A percentile compares a stretch with the other conserved stretches of the same genome.
These are phyloP conservation scores for Oligia fasciuncula DNA, from an alignment of 2,888 invertebrate species.

Conservation along the genomic window DNA sequence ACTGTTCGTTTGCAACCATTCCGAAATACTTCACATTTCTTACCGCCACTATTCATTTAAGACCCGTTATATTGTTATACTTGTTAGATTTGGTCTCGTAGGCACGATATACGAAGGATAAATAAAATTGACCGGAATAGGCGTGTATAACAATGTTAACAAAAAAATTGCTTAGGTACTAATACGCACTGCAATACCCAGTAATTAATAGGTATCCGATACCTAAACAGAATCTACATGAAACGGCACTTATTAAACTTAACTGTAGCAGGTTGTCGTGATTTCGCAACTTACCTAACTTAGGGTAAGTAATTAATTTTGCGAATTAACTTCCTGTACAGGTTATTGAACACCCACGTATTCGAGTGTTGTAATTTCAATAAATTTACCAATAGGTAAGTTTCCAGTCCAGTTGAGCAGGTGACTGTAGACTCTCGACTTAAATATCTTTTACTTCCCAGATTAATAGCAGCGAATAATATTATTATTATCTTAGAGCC, in stretches of 20 bases:
- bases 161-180: constrained; percentile 39
- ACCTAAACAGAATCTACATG: constrained; percentile 44
- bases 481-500: neutral
- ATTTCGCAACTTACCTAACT: constrained; percentile 54
- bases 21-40: constrained; percentile 42
- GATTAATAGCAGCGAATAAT: neutral
- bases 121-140: constrained; percentile 42
- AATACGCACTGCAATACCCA: constrained; percentile 22
- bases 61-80: constrained; percentile 47
- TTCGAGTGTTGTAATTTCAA: constrained; percentile 47
- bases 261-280: constrained; percentile 44
- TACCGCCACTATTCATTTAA: constrained; percentile 18
- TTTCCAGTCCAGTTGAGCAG: constrained; percentile 11
- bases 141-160: constrained; percentile 30
- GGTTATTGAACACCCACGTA: constrained; percentile 47
- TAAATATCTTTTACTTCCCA: neutral
- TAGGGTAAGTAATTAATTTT: constrained; percentile 61
- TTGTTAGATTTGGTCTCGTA: constrained; percentile 36
- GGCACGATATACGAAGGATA: constrained; percentile 38
- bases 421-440: neutral
- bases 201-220: constrained; percentile 52
- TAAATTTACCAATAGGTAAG: constrained; percentile 25
- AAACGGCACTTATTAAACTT: constrained; percentile 44
- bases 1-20: constrained; percentile 41
- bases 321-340: constrained; percentile 59